Evolutionary conservation across 2,797 vertebrate species (phyloP).

Genomic region (Silurus lanzhouensis): DNA sequence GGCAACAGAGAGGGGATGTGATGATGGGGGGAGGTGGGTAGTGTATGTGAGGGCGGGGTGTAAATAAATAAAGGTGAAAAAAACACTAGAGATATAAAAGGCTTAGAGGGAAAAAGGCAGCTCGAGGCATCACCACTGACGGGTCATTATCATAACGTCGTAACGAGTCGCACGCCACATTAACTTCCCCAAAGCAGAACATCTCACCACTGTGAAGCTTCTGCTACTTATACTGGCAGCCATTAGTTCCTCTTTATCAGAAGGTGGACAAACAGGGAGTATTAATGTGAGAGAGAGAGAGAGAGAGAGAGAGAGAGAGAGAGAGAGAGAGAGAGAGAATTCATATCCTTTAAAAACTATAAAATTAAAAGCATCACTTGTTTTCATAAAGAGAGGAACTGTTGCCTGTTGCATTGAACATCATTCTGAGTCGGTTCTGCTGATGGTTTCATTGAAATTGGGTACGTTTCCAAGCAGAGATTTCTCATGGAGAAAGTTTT

Average conservation of each 20-base stretch:
- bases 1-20: background rate
- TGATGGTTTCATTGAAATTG: background rate
- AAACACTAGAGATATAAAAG: constrained; percentile 38
- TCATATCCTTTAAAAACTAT: background rate
- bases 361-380: background rate
- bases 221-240: constrained; percentile 35
- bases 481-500: background rate
- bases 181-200: constrained; percentile 44
- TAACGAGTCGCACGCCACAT: constrained; percentile 43
- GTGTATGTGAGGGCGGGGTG: background rate
- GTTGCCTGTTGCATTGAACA: background rate
- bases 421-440: background rate
- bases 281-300: constrained; percentile 30
- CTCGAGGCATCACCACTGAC: constrained; percentile 32
- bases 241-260: constrained; percentile 47
- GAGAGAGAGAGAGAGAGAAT: background rate
- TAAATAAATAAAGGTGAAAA: constrained; percentile 23
- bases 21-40: background rate
- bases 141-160: constrained; percentile 50
- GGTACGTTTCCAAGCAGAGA: too few relatives aligned
- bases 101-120: constrained; percentile 38
- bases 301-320: background rate
- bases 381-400: background rate
- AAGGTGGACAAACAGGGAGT: constrained; percentile 44
- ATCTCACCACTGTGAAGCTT: constrained; percentile 32